Conservation (phyloP, 2,888 invertebrate species). For the Calliphora vomitoria region DNA sequence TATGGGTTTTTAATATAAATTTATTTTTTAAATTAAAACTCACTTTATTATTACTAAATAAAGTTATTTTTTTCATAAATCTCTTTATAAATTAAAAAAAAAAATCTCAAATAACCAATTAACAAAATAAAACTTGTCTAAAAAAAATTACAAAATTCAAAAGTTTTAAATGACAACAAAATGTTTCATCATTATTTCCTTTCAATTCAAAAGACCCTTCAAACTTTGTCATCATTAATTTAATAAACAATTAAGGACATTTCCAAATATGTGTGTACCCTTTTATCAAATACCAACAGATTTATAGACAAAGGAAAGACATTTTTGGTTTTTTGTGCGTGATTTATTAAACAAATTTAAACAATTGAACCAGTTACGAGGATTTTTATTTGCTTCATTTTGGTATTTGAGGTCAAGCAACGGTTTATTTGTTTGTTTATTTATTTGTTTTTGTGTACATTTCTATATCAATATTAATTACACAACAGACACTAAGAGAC, state of each 20-base stretch:
- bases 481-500: background rate
- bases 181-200: background rate
- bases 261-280: background rate
- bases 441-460: background rate
- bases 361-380: background rate
- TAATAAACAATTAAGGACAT: background rate
- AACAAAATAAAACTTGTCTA: no score
- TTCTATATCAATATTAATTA: conserved; percentile 18
- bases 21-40: no score
- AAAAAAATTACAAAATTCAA: no score
- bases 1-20: no score
- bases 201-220: background rate
- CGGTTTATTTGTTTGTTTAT: background rate
- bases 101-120: no score
- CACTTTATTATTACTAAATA: no score
- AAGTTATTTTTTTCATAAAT: no score
- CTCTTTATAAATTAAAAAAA: no score
- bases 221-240: background rate
- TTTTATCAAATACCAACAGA: background rate
- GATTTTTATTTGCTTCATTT: background rate
- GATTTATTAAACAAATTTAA: background rate
- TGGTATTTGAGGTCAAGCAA: background rate
- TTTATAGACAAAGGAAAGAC: background rate
- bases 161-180: no score
- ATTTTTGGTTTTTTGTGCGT: background rate